Base-by-base conservation (phyloP, 2,888 invertebrate genomes). In the Bhutanitis thaidina region DNA sequence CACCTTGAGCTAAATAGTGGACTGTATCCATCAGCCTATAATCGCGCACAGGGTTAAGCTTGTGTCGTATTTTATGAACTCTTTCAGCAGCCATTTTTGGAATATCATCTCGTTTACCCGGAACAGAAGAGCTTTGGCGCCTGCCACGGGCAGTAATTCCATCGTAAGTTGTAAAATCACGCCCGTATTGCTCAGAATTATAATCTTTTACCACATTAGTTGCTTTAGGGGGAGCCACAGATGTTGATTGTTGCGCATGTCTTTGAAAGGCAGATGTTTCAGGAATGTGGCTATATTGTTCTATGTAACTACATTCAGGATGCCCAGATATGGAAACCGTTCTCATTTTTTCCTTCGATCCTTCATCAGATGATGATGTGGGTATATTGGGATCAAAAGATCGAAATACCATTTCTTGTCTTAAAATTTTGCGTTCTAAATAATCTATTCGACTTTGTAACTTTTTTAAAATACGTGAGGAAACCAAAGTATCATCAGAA, bases 11-110 rank as follows among this genome's bases (percentile, higher is more conserved):
- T 50, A 89, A 71, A 60, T 89, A 89, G 64, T 89, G 89, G 1
- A 89, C 88, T 12, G 88, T 89, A 56, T 89, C 89, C 88, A 89
- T 87, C 14, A 89, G 66, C 15, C 87, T 74, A 57, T 88, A 89
- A 63, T 89, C 89, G 9, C 87, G 75, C 1, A 89, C 84, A 2
- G 89, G 87, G 60, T 86, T 88, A 0, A 87, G 76, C 61, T 86
- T 88, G 49, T 88, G 82, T 20, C 89, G 77, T 53, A 87, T 85
- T 68, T 84, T 88, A 51, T 84, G 80, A 9, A 86, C 80, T 62
- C 87, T 74, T 58, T 88, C 88, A 10, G 87, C 83, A 5, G 86
- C 87, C 56, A 80, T 54, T 69, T 80, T 83, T 7, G 84, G 80
- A 12, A 72, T 64, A 36, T 84, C 81, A 15, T 83, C 77, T 29